Base-by-base conservation (phyloP, 2,797 vertebrate genomes). In the Gallinago solitaria region DNA sequence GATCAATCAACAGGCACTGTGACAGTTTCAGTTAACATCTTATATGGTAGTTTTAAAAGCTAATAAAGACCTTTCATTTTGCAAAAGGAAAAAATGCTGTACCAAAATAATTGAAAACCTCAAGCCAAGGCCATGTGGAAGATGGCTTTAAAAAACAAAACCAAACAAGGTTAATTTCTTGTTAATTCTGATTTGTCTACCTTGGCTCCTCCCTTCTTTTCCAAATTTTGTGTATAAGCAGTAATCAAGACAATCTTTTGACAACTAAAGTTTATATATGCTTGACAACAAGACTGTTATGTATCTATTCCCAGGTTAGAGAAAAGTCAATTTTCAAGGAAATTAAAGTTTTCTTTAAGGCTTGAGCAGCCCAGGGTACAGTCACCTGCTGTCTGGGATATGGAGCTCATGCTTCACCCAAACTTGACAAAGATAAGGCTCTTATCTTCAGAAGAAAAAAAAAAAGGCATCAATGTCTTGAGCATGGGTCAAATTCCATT, bases 391-490 rank as follows among this genome's bases (percentile, higher is more conserved):
- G 77, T 87, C 87, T 96, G 87, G 68, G 84, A 94, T 79, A 93
- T 6, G 12, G 56, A 89, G 33, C 78, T 86, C 32, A 73, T 30
- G 79, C 75, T 96, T 96, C 93, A 96, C 84, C 74, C 83, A 96
- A 94, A 96, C 57, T 35, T 84, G 48, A 97, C 85, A 94, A 75
- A 98, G 95, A 97, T 98, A 98, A 98, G 92, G 80, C 51, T 67
- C 92, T 98, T 98, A 98, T 98, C 98, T 97, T 79, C 61, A 94
- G 92, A 88, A 97, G 11, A 47, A 20, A 23, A 47, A 43, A 19
- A 20, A 96, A 97, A 89, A 37, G 37, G 74, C 94, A 95, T 82
- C 96, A 97, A 96, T 39, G 39, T 94, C 95, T 97, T 92, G 45
- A 90, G 94, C 96, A 97, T 8, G 87, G 94, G 92, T 96, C 94